Evolutionary conservation across 2,888 invertebrate species (phyloP), one percentile per base, ranked within the genome.

Genomic region (Pristionchus fissidentatus): DNA sequence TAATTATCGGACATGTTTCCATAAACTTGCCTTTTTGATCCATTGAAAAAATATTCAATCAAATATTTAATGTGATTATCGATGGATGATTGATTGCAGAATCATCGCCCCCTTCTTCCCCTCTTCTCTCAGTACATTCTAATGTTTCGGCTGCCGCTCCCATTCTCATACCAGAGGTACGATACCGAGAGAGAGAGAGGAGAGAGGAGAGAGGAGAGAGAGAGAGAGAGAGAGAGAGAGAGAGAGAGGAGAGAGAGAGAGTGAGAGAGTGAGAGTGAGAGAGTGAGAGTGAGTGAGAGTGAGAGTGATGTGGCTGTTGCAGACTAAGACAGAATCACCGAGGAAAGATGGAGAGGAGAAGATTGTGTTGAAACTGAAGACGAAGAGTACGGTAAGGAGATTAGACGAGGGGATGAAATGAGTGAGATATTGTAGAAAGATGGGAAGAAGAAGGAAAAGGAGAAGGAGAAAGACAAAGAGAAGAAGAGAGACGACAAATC

Each of bases 391-490:
- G 66, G 66, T 66, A 22, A 22, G 66, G 15, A 8, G 13, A 38
- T n/a, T n/a, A n/a, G n/a, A n/a, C n/a, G 22, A 22, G 38, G n/a
- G 38, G 38, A 8, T n/a, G 43, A 8, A 55, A 55, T 55, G 15
- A 19, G 4, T 55, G 13, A 55, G 26, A 10, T 26, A n/a, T 70
- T 70, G 10, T 19, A 70, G 70, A 70, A 70, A 26, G 70, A 70
- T 41, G 7, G 41, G 70, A 70, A 70, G 41, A 70, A 70, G 70
- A 70, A 43, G 22, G 70, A 70, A 13, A 70, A 70, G 43, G 70
- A 70, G 70, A 70, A 70, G 41, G 70, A 70, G n/a, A 70, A 70
- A 26, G 70, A 70, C 8, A 70, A 70, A 70, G 70, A 70, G 41
- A 70, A 70, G 41, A 70, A 43, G 15, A 70, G 43, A 22, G 70